Base-by-base conservation (phyloP, 92 coral and sea anemone genomes). In the Phymanthus crucifer region DNA sequence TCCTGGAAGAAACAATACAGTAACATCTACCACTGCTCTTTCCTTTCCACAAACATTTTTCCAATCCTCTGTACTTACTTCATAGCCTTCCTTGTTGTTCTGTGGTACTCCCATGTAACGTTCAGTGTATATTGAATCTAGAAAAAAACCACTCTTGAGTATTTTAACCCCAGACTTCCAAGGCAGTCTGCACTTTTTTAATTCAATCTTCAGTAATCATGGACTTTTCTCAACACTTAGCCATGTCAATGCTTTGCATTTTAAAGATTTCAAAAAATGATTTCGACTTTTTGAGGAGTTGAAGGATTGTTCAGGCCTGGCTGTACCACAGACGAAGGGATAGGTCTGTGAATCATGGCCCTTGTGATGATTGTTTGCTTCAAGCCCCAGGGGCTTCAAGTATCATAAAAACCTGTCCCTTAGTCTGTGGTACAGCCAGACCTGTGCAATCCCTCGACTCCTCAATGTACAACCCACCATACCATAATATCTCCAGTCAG, bases 401-500 rank as follows among this genome's bases (percentile, higher is more conserved):
- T n/a, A n/a, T n/a, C n/a, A n/a, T 2, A n/a, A n/a, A 43, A 43
- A 10, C 48, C 48, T 43, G 14, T 2, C 48, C 48, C 45, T 5
- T 38, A 11, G 45, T 38, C 45, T 11, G 45, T 38, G 45, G 45
- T 38, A 38, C 45, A 38, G 45, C 7, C 5, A 5, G 5, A 0
- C 6, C 65, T n/a, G 54, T 17, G 19, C 47, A 46, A 32, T 14
- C 36, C 46, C n/a, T n/a, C n/a, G n/a, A n/a, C n/a, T n/a, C n/a
- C n/a, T n/a, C 64, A 54, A 54, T 54, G 23, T 6, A 54, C 18
- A 48, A 4, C 57, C 14, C 19, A 0, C 14, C 64, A 68, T 75
- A 89, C 97, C 97, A 74, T 93, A 95, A 69, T 95, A 95, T 70
- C 83, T 86, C 99, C 99, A 95, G 80, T 93, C 97, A 10, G 94